Conservation (phyloP, 2,797 vertebrate species). For the Odontamblyopus lacepedii region DNA sequence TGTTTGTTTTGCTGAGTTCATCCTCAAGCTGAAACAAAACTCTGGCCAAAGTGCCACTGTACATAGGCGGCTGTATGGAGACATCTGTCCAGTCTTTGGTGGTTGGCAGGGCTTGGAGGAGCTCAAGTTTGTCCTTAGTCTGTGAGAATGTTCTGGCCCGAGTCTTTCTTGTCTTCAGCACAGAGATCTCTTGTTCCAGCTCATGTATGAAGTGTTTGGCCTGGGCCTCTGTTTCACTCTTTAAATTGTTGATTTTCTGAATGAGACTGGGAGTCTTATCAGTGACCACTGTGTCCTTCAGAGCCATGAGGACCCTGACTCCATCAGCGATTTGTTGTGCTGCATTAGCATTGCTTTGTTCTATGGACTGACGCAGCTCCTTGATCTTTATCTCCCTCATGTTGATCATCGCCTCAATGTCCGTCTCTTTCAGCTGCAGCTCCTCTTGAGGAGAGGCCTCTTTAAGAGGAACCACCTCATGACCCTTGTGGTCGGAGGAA, state of each 20-base stretch:
- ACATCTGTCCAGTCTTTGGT: conserved; percentile 21
- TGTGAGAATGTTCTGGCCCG: not conserved
- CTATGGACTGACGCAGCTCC: conserved; percentile 13
- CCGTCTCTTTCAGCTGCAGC: conserved; percentile 11
- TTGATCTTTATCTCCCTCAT: conserved; percentile 12
- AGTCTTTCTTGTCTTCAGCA: conserved; percentile 18
- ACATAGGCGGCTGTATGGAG: not conserved
- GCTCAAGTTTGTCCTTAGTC: not conserved
- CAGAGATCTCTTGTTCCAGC: conserved; percentile 29
- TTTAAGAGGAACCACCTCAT: conserved; percentile 21
- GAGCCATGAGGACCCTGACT: conserved; percentile 10
- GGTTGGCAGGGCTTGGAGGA: not conserved
- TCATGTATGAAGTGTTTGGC: conserved; percentile 21
- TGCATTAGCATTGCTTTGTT: conserved; percentile 1
- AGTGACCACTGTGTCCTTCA: conserved; percentile 5
- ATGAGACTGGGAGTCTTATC: no score
- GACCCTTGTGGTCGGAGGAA: conserved; percentile 13
- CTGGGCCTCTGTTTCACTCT: not conserved
- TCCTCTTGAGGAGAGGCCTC: conserved; percentile 12
- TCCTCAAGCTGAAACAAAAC: conserved; percentile 13
- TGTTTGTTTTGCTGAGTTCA: not conserved
- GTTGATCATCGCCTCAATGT: conserved; percentile 28
- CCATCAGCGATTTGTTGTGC: conserved; percentile 3
- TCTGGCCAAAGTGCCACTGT: conserved; percentile 2
- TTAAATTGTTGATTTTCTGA: no score